Conservation (phyloP, 2,888 invertebrate species). For the Patella depressa region DNA sequence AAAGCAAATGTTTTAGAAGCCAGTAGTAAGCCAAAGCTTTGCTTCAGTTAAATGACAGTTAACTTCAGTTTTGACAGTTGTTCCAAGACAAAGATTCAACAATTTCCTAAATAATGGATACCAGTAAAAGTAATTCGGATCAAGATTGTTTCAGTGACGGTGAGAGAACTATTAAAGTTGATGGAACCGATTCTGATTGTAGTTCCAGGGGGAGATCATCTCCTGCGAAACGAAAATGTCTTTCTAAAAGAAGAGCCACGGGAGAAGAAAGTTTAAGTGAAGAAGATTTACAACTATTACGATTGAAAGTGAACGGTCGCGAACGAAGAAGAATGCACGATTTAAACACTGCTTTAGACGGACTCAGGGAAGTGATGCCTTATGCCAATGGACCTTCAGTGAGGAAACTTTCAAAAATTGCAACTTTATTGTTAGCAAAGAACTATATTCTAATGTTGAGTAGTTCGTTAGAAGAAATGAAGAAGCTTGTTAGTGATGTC, state of each 20-base stretch:
- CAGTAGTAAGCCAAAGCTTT: no score
- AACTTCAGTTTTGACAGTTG: no score
- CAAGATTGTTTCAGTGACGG: constrained; percentile 2
- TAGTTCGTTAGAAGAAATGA: constrained; percentile 70
- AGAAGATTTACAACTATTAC: constrained; percentile 61
- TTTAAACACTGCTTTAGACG: constrained; percentile 71
- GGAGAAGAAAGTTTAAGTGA: constrained; percentile 49
- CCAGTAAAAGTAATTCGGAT: background rate
- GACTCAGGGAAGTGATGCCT: constrained; percentile 71
- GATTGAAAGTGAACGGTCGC: constrained; percentile 72
- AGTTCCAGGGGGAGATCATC: background rate
- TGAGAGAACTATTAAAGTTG: constrained; percentile 5
- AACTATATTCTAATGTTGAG: constrained; percentile 70
- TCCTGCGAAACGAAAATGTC: constrained; percentile 5
- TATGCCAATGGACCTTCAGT: constrained; percentile 70
- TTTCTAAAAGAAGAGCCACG: background rate
- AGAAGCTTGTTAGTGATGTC: constrained; percentile 67
- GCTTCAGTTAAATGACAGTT: no score
- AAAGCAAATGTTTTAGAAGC: no score
- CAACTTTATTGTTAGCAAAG: constrained; percentile 68
- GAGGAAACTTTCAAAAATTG: constrained; percentile 69
- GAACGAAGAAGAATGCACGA: constrained; percentile 74
- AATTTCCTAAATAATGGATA: background rate
- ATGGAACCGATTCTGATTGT: constrained; percentile 1
- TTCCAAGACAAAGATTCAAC: no score